Conservation (phyloP, 2,113 vertebrate species). For the Illadopsis cleaveri region DNA sequence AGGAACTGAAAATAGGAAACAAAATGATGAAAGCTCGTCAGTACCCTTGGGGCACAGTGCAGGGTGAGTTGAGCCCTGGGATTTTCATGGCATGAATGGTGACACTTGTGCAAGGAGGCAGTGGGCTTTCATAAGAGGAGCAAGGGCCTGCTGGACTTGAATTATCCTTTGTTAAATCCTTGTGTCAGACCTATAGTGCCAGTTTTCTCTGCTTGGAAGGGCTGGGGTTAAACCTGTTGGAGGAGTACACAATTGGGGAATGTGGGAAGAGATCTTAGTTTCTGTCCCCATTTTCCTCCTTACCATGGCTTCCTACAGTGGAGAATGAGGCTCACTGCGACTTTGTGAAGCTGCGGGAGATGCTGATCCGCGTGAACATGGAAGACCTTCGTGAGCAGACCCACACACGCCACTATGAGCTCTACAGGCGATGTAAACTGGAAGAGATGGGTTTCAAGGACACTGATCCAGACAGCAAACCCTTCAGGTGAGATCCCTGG, state of each 20-base stretch:
- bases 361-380: constrained; percentile 90
- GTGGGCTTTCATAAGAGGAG: neutral
- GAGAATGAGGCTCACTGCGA: constrained; percentile 95
- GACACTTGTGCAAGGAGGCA: neutral
- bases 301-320: constrained; percentile 71
- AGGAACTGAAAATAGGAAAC: constrained; percentile 98
- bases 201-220: neutral
- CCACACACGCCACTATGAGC: constrained; percentile 94
- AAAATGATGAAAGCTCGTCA: constrained; percentile 98
- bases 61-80: constrained; percentile 78
- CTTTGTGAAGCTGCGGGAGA: constrained; percentile 88
- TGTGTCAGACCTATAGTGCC: neutral
- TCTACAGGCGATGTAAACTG: constrained; percentile 96
- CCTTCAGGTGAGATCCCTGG: constrained; percentile 85
- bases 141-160: neutral
- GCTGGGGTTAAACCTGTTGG: neutral
- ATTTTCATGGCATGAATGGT: neutral
- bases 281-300: neutral
- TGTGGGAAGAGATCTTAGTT: neutral
- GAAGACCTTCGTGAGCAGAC: constrained; percentile 97
- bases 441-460: constrained; percentile 99
- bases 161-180: neutral
- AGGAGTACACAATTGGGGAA: neutral
- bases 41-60: constrained; percentile 97
- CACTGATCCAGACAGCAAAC: constrained; percentile 96